Percentiles rank a stretch among this genome's conserved stretches.
Evolutionary conservation across 2,797 vertebrate genomes (phyloP).

Genomic region (Hypotaenidia okinawae): DNA sequence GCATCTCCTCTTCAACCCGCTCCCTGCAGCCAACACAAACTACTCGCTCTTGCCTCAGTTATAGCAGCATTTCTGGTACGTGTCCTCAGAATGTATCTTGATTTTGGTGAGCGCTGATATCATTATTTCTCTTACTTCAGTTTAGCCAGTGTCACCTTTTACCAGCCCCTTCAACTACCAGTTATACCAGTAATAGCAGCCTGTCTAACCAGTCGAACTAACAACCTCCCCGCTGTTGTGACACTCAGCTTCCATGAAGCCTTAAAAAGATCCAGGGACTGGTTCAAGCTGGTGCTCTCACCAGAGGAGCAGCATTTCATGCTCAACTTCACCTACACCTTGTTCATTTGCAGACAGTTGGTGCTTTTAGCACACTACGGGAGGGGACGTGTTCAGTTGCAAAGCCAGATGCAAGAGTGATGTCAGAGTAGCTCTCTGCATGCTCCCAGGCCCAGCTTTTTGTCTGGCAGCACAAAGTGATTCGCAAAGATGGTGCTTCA

Average conservation of each 20-base stretch:
- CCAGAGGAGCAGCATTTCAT: not conserved
- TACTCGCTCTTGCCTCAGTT: not conserved
- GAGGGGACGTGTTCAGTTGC: not conserved
- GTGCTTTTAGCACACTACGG: not conserved
- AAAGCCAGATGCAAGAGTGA: not conserved
- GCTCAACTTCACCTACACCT: not conserved
- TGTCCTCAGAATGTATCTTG: not conserved
- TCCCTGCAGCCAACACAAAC: not conserved
- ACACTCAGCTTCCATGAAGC: not conserved
- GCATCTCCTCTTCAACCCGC: not conserved
- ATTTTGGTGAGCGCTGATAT: not conserved
- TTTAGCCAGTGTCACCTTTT: not conserved
- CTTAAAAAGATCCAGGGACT: not conserved
- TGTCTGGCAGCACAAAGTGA: not conserved
- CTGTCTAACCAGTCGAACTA: not conserved
- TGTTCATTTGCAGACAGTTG: not conserved
- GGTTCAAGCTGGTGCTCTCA: not conserved
- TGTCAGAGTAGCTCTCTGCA: not conserved
- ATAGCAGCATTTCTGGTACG: not conserved
- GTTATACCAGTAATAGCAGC: not conserved
- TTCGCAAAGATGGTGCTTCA: not conserved
- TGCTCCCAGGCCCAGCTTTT: not conserved
- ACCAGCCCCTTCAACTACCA: not conserved
- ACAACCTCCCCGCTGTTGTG: not conserved
- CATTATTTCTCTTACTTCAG: not conserved